Conservation (phyloP, 1,140 invertebrate genomes). For the Mamestra configurata region DNA sequence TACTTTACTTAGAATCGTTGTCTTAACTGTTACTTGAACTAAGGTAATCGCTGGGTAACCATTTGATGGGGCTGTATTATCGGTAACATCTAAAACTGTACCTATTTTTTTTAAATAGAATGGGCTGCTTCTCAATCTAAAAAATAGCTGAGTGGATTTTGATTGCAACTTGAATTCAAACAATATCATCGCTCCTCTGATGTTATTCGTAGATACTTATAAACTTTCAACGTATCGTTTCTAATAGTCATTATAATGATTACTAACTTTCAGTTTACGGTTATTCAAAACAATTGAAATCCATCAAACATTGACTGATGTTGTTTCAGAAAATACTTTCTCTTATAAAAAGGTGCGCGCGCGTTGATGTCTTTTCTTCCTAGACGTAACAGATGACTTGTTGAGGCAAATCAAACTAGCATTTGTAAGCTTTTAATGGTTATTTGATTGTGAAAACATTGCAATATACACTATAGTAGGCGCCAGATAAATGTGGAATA, state of each 20-base stretch:
- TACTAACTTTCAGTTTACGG: background rate
- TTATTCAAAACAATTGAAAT: background rate
- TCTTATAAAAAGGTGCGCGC: conserved; percentile 43
- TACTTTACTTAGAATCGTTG: conserved; percentile 41
- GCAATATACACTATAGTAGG: background rate
- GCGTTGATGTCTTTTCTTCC: conserved; percentile 67
- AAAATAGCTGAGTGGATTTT: too few species aligned
- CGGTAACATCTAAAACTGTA: too few species aligned
- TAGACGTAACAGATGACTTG: conserved; percentile 6
- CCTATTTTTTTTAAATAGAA: too few species aligned
- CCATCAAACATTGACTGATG: background rate
- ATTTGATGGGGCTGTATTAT: background rate
- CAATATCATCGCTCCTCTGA: too few species aligned
- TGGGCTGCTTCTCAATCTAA: too few species aligned
- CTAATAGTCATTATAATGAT: background rate
- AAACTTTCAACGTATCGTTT: background rate
- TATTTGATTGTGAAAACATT: background rate
- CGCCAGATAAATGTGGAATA: too few species aligned
- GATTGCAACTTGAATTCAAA: too few species aligned
- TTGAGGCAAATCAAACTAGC: conserved; percentile 4
- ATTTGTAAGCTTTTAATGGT: background rate
- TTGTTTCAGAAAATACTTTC: conserved; percentile 22
- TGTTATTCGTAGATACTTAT: too few species aligned
- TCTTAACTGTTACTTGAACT: conserved; percentile 37
- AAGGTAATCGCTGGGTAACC: background rate